Evolutionary conservation across 2,888 invertebrate species (phyloP).

Genomic region (Pteria penguin): DNA sequence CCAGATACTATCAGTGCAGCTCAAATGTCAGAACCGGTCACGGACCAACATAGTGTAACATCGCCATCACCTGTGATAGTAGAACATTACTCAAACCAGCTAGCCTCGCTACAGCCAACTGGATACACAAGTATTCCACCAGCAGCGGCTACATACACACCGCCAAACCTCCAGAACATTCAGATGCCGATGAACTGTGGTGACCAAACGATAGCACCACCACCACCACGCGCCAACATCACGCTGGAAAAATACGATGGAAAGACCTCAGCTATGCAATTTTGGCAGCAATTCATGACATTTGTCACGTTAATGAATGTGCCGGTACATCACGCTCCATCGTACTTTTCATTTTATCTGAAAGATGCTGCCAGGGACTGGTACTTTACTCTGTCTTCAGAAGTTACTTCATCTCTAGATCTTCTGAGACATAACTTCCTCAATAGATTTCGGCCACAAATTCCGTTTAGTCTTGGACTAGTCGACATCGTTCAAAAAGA

Average conservation of each 20-base stretch:
- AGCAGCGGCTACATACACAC: too few species aligned
- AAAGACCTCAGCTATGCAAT: neutral
- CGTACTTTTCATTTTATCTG: constrained; percentile 8
- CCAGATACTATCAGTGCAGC: too few species aligned
- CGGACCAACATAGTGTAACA: too few species aligned
- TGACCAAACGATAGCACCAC: too few species aligned
- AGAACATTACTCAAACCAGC: too few species aligned
- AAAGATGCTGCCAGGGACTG: constrained; percentile 10
- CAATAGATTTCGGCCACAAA: neutral
- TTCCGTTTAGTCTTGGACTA: neutral
- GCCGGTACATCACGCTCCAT: neutral
- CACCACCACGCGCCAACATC: neutral
- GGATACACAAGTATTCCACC: too few species aligned
- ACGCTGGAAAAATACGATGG: constrained; percentile 8
- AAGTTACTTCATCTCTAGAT: neutral
- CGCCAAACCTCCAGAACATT: too few species aligned
- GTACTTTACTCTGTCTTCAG: neutral
- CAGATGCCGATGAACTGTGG: too few species aligned
- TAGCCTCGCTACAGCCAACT: too few species aligned
- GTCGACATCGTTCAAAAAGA: neutral
- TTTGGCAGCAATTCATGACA: constrained; percentile 11
- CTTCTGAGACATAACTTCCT: neutral
- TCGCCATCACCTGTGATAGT: too few species aligned
- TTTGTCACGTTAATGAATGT: neutral
- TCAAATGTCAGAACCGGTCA: too few species aligned